Evolutionary conservation across 2,797 vertebrate genomes (phyloP), one percentile per base, ranked within the genome.

Genomic region (Mallotus villosus): DNA sequence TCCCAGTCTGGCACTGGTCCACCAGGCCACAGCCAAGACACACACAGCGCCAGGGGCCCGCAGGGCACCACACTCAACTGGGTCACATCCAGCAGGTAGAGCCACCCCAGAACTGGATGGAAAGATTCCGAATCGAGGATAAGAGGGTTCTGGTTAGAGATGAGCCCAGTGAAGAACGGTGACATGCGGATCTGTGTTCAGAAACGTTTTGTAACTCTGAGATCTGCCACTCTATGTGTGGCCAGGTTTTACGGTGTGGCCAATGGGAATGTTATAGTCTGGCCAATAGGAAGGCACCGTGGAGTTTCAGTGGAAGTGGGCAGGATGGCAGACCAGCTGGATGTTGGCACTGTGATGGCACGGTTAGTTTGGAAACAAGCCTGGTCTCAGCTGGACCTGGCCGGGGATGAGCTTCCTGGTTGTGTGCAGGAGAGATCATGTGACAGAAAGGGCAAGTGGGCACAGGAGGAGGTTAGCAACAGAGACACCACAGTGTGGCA

Each of bases 291-390:
- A 67, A 59, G 68, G 66, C 27, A 73, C 63, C 29, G 58, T 19
- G 17, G 65, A 51, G n/a, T 70, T 29, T 72, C 55, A 74, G 73
- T 21, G 41, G 63, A 70, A 72, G 72, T 75, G 69, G 74, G 72
- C 65, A 74, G 72, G 72, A 84, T 78, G 81, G 78, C n/a, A 34
- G 70, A 74, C 78, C 60, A 19, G 76, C 68, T 76, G 81, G 82
- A 83, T 21, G 76, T 72, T 80, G 77, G 77, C 80, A 77, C 63
- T 3, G 24, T 53, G 21, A 60, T 70, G 72, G 64, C 53, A 63
- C 49, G 61, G 74, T 67, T 65, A 21, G 55, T 22, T 60, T 24
- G 71, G 59, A 34, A 78, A 69, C 67, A 6, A 9, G 74, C 67
- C 72, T 68, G 29, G 58, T 79, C 73, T 57, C 67, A 21, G 22